Base-by-base conservation (phyloP, 2,888 invertebrate genomes). In the Melikaiella ostensackeni region DNA sequence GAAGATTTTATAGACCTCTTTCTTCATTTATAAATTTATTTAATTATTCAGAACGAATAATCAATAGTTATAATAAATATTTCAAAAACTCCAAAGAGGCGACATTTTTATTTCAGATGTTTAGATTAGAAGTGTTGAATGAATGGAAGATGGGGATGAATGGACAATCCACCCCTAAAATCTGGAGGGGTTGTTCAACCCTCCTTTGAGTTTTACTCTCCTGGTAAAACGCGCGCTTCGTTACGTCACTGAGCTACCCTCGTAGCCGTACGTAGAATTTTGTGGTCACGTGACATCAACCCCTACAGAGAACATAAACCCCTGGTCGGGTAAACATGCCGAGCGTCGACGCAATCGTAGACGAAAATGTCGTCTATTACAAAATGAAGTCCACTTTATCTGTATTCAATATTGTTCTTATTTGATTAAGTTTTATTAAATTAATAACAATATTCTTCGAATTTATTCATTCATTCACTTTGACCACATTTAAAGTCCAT, bases 191-290 rank as follows among this genome's bases (percentile, higher is more conserved):
- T 80, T 76, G 82, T 77, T 79, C 79, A 80, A 80, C 74, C 73
- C 83, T 85, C 83, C 76, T 81, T 35, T 8, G 64, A 46, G 24
- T 86, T 79, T 84, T 91, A 87, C 80, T 89, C 77, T 78, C 91
- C 91, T 90, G 87, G 84, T 86, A 91, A 87, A 90, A 88, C 89
- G 90, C 91, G 91, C 91, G 90, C 91, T 91, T 89, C 85, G 87
- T 90, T 91, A 91, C 90, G 90, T 91, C 91, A 91, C 86, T 84
- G 85, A 86, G 84, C 82, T 84, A 86, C 86, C 86, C 86, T 84
- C 75, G 78, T 77, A 42, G 16, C 50, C 74, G 30, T 73, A 70
- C 38, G 82, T 84, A 74, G 86, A 84, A 79, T 79, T 79, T 74
- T 74, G 66, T 75, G 75, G 75, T 73, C 46, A 79, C 73, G 75